phyloP scores from a whole-genome alignment of 2,113 vertebrate species.

The Dascyllus trimaculatus region DNA sequence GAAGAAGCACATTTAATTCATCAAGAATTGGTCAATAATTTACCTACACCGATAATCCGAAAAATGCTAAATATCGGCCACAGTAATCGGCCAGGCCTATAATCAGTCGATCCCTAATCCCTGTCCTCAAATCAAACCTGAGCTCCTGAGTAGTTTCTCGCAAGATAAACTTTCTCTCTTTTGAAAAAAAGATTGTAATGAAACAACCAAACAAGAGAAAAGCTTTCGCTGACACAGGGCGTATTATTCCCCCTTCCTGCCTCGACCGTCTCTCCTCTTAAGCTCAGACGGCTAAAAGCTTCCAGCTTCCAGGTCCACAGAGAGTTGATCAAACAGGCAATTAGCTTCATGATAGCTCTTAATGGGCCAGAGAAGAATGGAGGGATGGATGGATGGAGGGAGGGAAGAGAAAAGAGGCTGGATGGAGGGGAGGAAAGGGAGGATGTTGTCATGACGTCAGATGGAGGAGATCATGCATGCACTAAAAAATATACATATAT shows the following conservation, averaged over 20 bases:
- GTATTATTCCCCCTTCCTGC: constrained; percentile 35
- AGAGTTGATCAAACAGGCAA: constrained; percentile 83
- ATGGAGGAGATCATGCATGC: not conserved
- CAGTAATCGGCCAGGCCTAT: too few relatives aligned
- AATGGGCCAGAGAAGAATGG: constrained; percentile 70
- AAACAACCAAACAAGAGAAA: constrained; percentile 1
- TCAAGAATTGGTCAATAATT: too few relatives aligned
- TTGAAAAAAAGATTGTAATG: not conserved
- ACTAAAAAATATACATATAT: not conserved
- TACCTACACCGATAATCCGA: too few relatives aligned
- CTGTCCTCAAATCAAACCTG: not conserved
- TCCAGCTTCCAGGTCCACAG: constrained; percentile 68
- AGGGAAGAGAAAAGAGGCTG: constrained; percentile 54
- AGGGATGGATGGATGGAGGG: constrained; percentile 36
- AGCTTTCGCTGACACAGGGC: constrained; percentile 8
- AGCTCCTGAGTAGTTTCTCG: too few relatives aligned
- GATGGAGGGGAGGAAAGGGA: constrained; percentile 48
- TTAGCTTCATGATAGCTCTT: constrained; percentile 80
- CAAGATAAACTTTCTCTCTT: not conserved
- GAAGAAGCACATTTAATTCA: too few relatives aligned
- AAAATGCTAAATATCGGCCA: too few relatives aligned
- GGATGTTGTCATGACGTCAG: constrained; percentile 26
- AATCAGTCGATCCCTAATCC: not conserved
- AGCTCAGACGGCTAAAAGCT: constrained; percentile 74
- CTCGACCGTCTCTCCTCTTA: constrained; percentile 53